Conservation (phyloP, 2,797 vertebrate genomes). For the Chaenodraco wilsoni region DNA sequence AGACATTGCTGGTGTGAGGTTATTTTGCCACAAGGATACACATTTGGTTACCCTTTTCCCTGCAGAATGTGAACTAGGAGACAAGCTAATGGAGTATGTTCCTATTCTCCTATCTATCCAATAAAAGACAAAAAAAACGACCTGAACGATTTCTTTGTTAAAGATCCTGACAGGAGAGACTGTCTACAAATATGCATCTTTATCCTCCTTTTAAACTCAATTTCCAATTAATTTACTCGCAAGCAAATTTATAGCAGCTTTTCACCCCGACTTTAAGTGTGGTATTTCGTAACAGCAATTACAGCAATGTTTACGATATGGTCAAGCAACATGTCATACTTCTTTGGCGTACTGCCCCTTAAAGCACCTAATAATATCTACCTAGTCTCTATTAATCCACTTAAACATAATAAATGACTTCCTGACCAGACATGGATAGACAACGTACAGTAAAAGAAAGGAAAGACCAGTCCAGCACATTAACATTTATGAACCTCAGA, state of each 20-base stretch:
- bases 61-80: not conserved
- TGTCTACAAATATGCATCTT: no score
- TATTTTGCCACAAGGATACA: conserved; percentile 48
- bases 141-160: not conserved
- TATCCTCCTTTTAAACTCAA: not conserved
- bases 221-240: not conserved
- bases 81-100: conserved; percentile 15
- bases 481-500: not conserved
- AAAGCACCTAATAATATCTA: conserved; percentile 9
- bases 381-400: conserved; percentile 24
- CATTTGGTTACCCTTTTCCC: conserved; percentile 22
- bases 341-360: not conserved
- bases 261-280: not conserved
- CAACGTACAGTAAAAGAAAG: conserved; percentile 6
- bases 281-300: not conserved
- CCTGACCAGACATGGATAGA: conserved; percentile 8
- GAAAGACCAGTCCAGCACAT: conserved; percentile 12
- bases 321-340: not conserved
- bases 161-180: not conserved
- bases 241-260: not conserved
- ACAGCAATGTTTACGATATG: not conserved
- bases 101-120: no score
- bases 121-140: no score
- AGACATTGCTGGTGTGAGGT: conserved; percentile 28
- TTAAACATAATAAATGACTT: conserved; percentile 33